These are phyloP conservation scores for Tridacna crocea DNA, from an alignment of 2,888 invertebrate species.

Conservation along the genomic window DNA sequence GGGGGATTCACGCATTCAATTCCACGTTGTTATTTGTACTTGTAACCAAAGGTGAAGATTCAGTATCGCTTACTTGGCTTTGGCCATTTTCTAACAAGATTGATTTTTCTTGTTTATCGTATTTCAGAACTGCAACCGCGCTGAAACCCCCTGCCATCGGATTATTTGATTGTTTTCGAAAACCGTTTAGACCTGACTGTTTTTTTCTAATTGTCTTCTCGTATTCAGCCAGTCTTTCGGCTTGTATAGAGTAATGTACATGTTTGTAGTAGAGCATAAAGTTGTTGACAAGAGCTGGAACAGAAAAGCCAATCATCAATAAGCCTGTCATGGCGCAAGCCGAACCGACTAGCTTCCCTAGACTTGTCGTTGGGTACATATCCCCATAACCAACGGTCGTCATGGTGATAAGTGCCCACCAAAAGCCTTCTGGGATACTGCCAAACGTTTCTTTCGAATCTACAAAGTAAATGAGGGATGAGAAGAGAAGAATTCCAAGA, in stretches of 20 bases:
- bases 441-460: conserved; percentile 71
- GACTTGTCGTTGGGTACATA: conserved; percentile 73
- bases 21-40: conserved; percentile 4
- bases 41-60: background rate
- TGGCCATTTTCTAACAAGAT: background rate
- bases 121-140: background rate
- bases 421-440: conserved; percentile 78
- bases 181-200: background rate
- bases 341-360: conserved; percentile 77
- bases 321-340: conserved; percentile 77
- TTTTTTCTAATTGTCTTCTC: conserved; percentile 8
- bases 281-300: conserved; percentile 81
- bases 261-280: conserved; percentile 79
- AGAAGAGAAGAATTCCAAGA: conserved; percentile 80
- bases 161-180: background rate
- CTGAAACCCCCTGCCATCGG: background rate
- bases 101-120: background rate
- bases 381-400: conserved; percentile 82
- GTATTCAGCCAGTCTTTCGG: conserved; percentile 37
- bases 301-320: conserved; percentile 79
- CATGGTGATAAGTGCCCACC: conserved; percentile 82
- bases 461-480: conserved; percentile 79
- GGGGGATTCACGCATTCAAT: too few species aligned
- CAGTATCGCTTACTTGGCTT: background rate
- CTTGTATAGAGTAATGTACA: conserved; percentile 67